These are phyloP conservation scores for Bombus superbus DNA, from an alignment of 1,140 invertebrate genomes.

Conservation along the genomic window DNA sequence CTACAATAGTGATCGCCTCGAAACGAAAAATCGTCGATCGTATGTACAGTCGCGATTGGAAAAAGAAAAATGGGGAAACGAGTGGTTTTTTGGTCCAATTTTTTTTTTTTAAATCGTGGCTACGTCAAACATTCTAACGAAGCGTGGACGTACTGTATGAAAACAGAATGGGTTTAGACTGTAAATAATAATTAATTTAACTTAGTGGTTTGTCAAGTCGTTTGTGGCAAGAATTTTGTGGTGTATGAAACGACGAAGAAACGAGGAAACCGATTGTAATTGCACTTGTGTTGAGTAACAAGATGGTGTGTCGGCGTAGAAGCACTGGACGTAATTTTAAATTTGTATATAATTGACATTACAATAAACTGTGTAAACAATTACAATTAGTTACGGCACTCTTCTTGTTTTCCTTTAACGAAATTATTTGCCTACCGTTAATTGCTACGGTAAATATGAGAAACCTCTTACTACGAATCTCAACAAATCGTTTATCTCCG, in stretches of 20 bases:
- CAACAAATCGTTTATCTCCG: neutral
- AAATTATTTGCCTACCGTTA: neutral
- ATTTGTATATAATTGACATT: slow-evolving; percentile 81
- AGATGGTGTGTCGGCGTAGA: slow-evolving; percentile 57
- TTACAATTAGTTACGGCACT: slow-evolving; percentile 5
- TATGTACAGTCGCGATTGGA: slow-evolving; percentile 28
- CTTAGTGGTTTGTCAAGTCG: slow-evolving; percentile 55
- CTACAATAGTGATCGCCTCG: slow-evolving; percentile 8
- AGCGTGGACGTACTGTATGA: slow-evolving; percentile 11
- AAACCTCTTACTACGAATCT: neutral
- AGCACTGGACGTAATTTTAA: slow-evolving; percentile 75
- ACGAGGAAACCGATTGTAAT: slow-evolving; percentile 50
- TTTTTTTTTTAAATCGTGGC: slow-evolving; percentile 7
- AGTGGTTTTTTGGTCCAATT: slow-evolving; percentile 36
- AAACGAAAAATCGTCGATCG: slow-evolving; percentile 23
- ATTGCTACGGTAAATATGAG: neutral
- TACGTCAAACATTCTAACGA: neutral
- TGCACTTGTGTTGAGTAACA: slow-evolving; percentile 53
- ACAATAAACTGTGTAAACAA: slow-evolving; percentile 77
- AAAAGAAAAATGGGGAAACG: neutral
- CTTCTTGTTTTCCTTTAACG: neutral
- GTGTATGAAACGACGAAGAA: slow-evolving; percentile 11
- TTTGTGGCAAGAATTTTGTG: slow-evolving; percentile 15
- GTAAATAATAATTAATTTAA: slow-evolving; percentile 65
- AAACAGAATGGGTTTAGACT: slow-evolving; percentile 47